Evolutionary conservation across 2,888 invertebrate genomes (phyloP).

Genomic region (Chaitophorus viminalis): DNA sequence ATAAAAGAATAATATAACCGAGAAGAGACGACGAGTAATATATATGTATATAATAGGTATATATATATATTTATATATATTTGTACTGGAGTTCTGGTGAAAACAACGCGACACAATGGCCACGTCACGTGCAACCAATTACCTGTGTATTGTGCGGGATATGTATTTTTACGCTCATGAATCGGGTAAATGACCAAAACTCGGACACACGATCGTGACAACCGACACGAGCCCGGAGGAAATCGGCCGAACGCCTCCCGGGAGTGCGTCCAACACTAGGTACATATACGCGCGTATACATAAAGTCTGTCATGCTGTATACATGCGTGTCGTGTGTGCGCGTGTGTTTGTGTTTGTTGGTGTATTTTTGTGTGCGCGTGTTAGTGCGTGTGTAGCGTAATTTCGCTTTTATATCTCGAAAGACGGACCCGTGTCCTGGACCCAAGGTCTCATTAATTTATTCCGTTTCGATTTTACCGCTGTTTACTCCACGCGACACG

Average conservation of each 20-base stretch:
- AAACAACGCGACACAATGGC: slow-evolving; percentile 55
- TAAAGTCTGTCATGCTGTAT: background rate
- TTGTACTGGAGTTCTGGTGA: background rate
- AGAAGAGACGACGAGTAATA: background rate
- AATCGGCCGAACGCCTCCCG: slow-evolving; percentile 22
- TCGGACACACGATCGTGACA: slow-evolving; percentile 58
- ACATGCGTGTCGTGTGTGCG: too few relatives aligned
- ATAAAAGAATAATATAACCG: background rate
- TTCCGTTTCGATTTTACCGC: slow-evolving; percentile 9
- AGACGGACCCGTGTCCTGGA: background rate
- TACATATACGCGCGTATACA: too few relatives aligned
- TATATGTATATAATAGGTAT: too few relatives aligned
- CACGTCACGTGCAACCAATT: slow-evolving; percentile 61
- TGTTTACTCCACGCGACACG: background rate
- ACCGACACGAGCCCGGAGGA: slow-evolving; percentile 56
- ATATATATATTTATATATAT: too few relatives aligned
- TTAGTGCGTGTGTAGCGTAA: background rate
- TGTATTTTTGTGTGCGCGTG: background rate
- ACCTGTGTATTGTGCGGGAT: slow-evolving; percentile 57
- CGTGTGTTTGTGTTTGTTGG: too few relatives aligned
- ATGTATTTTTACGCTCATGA: slow-evolving; percentile 56
- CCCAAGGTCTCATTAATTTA: slow-evolving; percentile 19
- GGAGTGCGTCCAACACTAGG: background rate
- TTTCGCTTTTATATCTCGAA: slow-evolving; percentile 4
- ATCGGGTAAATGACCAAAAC: slow-evolving; percentile 61